Conservation (phyloP, 2,888 invertebrate species). For the Asteroscopus sphinx region DNA sequence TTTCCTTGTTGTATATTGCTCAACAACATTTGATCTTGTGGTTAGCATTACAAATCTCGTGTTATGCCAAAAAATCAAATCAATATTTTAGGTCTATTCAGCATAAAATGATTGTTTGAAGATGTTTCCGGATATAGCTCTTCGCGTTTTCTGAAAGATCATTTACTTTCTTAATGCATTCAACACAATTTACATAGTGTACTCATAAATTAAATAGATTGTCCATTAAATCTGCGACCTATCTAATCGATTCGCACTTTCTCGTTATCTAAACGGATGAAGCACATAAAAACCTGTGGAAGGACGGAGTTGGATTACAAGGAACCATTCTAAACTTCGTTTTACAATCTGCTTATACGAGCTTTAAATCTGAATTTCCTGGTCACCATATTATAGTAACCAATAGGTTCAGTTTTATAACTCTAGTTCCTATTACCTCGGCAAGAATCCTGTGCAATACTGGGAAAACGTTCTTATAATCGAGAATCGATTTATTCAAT, state of each 20-base stretch:
- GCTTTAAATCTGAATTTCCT: slow-evolving; percentile 65
- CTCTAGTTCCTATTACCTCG: slow-evolving; percentile 68
- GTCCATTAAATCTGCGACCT: slow-evolving; percentile 31
- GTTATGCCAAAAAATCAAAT: too few species aligned
- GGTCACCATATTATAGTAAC: slow-evolving; percentile 66
- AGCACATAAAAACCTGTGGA: slow-evolving; percentile 49
- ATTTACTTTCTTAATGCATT: slow-evolving; percentile 17
- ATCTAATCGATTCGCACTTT: slow-evolving; percentile 40
- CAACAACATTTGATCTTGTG: slow-evolving; percentile 1
- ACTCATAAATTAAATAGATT: slow-evolving; percentile 34
- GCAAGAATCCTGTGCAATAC: slow-evolving; percentile 63
- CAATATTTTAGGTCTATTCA: background rate
- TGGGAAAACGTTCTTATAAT: slow-evolving; percentile 65
- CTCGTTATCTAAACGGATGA: slow-evolving; percentile 49
- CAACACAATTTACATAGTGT: slow-evolving; percentile 28
- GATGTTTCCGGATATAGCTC: background rate
- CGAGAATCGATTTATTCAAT: slow-evolving; percentile 59
- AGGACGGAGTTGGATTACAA: slow-evolving; percentile 54
- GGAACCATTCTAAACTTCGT: slow-evolving; percentile 58
- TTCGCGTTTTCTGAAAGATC: slow-evolving; percentile 6
- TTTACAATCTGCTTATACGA: slow-evolving; percentile 62
- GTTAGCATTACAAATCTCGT: too few species aligned
- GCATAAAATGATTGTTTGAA: background rate
- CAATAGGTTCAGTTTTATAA: slow-evolving; percentile 72
- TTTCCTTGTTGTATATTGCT: slow-evolving; percentile 32